These are phyloP conservation scores for Actinia equina DNA, from an alignment of 64 coral and sea anemone genomes.

Conservation along the genomic window DNA sequence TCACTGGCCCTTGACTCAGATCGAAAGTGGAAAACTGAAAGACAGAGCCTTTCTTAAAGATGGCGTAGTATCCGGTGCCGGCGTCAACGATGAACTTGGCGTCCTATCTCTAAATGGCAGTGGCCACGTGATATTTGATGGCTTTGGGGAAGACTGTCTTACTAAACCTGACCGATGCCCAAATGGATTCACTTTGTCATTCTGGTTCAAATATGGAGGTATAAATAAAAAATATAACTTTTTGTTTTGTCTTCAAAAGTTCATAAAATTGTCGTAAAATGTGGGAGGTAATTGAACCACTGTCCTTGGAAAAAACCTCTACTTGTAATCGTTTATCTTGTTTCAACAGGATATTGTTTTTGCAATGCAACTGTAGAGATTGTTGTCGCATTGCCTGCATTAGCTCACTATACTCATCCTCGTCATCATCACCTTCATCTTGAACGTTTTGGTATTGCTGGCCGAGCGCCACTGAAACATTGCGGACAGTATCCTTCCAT, in stretches of 20 bases:
- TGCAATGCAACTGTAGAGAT: too few relatives aligned
- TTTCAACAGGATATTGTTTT: too few relatives aligned
- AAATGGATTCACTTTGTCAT: constrained; percentile 23
- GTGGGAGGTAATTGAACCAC: not conserved
- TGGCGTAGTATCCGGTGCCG: constrained; percentile 3
- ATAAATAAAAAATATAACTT: not conserved
- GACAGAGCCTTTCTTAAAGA: not conserved
- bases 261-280: not conserved
- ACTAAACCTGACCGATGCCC: not conserved
- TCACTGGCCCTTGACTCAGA: constrained; percentile 19
- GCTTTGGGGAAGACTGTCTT: constrained; percentile 11
- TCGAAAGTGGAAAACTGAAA: not conserved
- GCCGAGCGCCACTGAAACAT: too few relatives aligned
- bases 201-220: constrained; percentile 60
- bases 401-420: too few relatives aligned
- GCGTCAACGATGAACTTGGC: constrained; percentile 23
- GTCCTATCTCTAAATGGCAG: constrained; percentile 8
- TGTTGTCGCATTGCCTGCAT: too few relatives aligned
- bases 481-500: not conserved
- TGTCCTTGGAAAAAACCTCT: too few relatives aligned
- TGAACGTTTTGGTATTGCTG: too few relatives aligned
- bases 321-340: too few relatives aligned
- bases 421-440: too few relatives aligned
- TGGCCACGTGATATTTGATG: constrained; percentile 23
- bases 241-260: not conserved